phyloP scores from a whole-genome alignment of 2,113 vertebrate genomes.

The Tiliqua scincoides region DNA sequence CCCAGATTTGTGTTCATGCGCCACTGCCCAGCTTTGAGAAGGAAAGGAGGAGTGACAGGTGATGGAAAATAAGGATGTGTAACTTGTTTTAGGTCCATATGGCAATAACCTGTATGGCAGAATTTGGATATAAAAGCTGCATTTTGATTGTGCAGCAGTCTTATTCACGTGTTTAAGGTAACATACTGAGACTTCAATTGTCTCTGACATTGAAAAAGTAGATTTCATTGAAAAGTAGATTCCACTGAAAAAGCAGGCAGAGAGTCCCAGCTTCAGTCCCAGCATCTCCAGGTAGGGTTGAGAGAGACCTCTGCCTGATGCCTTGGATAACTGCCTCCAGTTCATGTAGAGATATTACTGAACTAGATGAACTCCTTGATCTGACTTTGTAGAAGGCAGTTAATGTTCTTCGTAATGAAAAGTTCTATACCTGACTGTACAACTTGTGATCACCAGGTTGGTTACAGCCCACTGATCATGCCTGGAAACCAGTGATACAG shows the following conservation, averaged over 20 bases:
- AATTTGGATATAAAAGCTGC: neutral
- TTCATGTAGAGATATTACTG: too few relatives aligned
- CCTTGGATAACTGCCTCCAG: too few relatives aligned
- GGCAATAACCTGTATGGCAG: neutral
- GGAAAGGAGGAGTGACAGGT: neutral
- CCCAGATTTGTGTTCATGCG: constrained; percentile 15
- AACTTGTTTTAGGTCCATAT: neutral
- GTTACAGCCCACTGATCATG: neutral
- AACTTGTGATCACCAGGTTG: neutral
- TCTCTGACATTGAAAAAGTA: neutral
- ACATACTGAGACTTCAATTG: neutral
- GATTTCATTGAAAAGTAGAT: neutral
- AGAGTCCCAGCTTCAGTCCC: too few relatives aligned
- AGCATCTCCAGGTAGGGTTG: too few relatives aligned
- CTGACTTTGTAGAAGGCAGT: too few relatives aligned
- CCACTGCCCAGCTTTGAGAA: neutral
- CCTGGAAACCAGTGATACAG: neutral
- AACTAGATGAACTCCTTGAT: too few relatives aligned
- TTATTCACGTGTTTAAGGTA: neutral
- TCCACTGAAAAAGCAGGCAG: too few relatives aligned
- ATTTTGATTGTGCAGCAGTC: neutral
- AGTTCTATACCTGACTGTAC: neutral
- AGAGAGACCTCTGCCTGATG: too few relatives aligned
- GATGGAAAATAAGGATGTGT: neutral
- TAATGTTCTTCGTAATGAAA: neutral